Base-by-base conservation (phyloP, 2,888 invertebrate genomes). In the Netelia virgata region DNA sequence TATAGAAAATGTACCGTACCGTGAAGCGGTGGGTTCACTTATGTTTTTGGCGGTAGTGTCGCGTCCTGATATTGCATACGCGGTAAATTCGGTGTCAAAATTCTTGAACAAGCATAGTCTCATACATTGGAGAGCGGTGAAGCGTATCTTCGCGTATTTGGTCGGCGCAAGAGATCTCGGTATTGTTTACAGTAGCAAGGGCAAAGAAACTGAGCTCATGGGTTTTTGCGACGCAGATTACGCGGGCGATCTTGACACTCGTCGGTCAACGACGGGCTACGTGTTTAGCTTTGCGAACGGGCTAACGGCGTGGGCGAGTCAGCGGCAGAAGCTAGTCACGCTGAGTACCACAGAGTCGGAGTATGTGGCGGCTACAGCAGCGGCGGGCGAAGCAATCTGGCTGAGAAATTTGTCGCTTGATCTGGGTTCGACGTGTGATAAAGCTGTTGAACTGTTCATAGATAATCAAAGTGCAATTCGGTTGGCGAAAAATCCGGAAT, bases 381-480 rank as follows among this genome's bases (percentile, higher is more conserved):
- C 75, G 23, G 50, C 75, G 11, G 50, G 20, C 16, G 53, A 75
- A 47, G 2, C 0, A 8, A 14, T 64, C 1, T 75, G 63, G 64
- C 9, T 75, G n/a, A 41, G 64, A 23, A 23, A 75, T 16, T 16
- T 64, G 47, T 41, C 43, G 9, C 3, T n/a, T 9, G 63, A 28
- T 64, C 8, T 68, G 16, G 53, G 53, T 28, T 23, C 70, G 18
- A 28, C 14, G 5, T 72, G 70, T 61, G 61, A 73, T 10, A 78
- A 69, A 55, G 70, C 85, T 6, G 82, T 80, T 0, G 23, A 53
- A 43, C 59, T 88, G n/a, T 82, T 18, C 23, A 82, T 86, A 3
- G 89, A 89, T 68, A 90, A 90, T 79, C 86, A 86, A 16, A 88
- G 87, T 59, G 86, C 87, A 8, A 86, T 90, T 10, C 68, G 63